Base-by-base conservation (phyloP, 2,888 invertebrate species). In the Syrphus vitripennis region DNA sequence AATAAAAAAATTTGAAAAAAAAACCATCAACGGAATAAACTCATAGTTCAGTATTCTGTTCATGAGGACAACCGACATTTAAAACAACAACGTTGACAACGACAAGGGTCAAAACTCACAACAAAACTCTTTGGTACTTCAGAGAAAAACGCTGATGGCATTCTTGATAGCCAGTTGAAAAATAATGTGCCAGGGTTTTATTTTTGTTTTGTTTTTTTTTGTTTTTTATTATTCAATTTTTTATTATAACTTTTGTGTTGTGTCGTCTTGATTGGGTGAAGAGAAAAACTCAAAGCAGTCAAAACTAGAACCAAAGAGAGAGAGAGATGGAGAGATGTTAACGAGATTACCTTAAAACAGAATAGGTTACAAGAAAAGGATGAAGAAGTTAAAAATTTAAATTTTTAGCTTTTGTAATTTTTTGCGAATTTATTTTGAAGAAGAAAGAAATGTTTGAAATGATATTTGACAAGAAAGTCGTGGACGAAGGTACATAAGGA, bases 161-260 rank as follows among this genome's bases (percentile, higher is more conserved):
- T 67, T 67, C 34, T 50, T 67, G 67, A 67, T 67, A 67, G 67
- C 67, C 67, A 67, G 67, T 67, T 67, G 67, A 50, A 50, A 67
- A 67, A 67, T 67, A 67, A 67, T 67, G 67, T 67, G 48, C 67
- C 50, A 34, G 40, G 34, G 21, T 10, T 34, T 67, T 50, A 34
- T 59, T 59, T 59, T 31, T 57, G 4, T 59, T 59, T 37, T 31
- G 1, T 19, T 37, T 21, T 61, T 34, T 34, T 34, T 34, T 34
- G 34, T 40, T 40, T n/a, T n/a, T n/a, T n/a, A n/a, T 48, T 31
- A 45, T 50, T 34, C 48, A 67, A 50, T 67, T 67, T 67, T 65
- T 48, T 67, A 34, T 34, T 67, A 34, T 37, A 48, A 37, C n/a
- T 67, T 65, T 45, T 50, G 5, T 37, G n/a, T 67, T 67, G 26